A percentile compares a stretch with the other conserved stretches of the same genome.
Evolutionary conservation across 2,888 invertebrate species (phyloP).

Genomic region (Sinopyrophorus schimmeli): DNA sequence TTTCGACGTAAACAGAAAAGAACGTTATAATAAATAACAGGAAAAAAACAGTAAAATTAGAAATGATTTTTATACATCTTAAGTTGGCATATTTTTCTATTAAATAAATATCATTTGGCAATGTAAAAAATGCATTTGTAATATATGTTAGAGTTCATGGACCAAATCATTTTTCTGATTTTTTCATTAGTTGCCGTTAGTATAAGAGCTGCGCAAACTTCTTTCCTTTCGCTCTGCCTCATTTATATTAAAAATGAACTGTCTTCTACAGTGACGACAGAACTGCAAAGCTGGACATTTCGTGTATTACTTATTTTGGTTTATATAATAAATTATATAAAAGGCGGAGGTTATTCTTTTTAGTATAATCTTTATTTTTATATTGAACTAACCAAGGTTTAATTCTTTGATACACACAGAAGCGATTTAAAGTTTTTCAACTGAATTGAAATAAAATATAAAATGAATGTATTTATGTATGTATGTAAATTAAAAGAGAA

Average conservation of each 20-base stretch:
- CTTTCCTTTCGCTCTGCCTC: slow-evolving; percentile 37
- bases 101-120: slow-evolving; percentile 13
- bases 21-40: no score
- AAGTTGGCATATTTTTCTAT: slow-evolving; percentile 1
- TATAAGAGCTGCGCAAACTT: slow-evolving; percentile 23
- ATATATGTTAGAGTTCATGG: slow-evolving; percentile 27
- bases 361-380: no score
- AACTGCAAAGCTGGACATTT: slow-evolving; percentile 48
- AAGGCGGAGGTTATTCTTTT: background rate
- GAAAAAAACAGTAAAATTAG: no score
- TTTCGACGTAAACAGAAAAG: no score
- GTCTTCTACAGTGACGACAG: slow-evolving; percentile 54
- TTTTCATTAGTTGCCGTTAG: slow-evolving; percentile 21
- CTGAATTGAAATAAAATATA: no score
- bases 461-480: slow-evolving; percentile 10
- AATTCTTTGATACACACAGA: no score
- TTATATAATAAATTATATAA: slow-evolving; percentile 29
- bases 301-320: slow-evolving; percentile 39
- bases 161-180: slow-evolving; percentile 30
- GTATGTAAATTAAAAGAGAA: slow-evolving; percentile 10
- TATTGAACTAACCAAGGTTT: no score
- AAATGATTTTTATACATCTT: no score
- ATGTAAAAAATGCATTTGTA: slow-evolving; percentile 23
- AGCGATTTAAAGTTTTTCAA: no score
- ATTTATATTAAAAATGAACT: slow-evolving; percentile 57